Base-by-base conservation (phyloP, 2,888 invertebrate genomes). In the Euplexia lucipara region DNA sequence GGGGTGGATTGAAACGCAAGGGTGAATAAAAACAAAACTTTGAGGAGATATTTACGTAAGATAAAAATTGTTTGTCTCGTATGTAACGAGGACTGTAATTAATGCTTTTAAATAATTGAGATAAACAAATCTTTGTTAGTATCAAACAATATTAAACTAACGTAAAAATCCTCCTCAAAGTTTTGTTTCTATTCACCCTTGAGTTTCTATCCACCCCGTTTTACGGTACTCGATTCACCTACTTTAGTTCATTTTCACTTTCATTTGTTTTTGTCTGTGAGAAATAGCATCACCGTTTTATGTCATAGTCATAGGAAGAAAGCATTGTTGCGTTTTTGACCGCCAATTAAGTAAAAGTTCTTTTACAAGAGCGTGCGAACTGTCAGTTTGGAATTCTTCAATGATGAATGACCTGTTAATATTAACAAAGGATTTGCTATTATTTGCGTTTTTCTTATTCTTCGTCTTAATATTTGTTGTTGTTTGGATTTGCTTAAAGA, bases 341-440 rank as follows among this genome's bases (percentile, higher is more conserved):
- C 82, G 77, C 84, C 89, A 91, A 92, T 93, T 93, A 92, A 92
- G 93, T 93, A 94, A 93, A 93, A 92, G 92, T 91, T 81, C 77
- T 71, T 63, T 85, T 83, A 83, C 84, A 87, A 85, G 87, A 88
- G 86, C 91, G 92, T 92, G 92, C 82, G 93, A 92, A 91, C 84
- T 79, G 53, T 52, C 48, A 65, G 67, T 63, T 52, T 39, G 59
- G 66, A 64, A 66, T 68, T 78, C 59, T 66, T 67, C 47, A 62
- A 18, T 58, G 66, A 69, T 75, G 39, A 65, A 64, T 59, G 58
- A 70, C 64, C 47, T 56, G 57, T 53, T 67, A 64, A 57, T 57
- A 39, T 61, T 51, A 60, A 71, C 70, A 59, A 67, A 62, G 44
- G 57, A 65, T 62, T 58, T 53, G 62, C 41, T 58, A 68, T 37